phyloP scores from a whole-genome alignment of 64 coral and sea anemone genomes.

The Montipora capricornis region DNA sequence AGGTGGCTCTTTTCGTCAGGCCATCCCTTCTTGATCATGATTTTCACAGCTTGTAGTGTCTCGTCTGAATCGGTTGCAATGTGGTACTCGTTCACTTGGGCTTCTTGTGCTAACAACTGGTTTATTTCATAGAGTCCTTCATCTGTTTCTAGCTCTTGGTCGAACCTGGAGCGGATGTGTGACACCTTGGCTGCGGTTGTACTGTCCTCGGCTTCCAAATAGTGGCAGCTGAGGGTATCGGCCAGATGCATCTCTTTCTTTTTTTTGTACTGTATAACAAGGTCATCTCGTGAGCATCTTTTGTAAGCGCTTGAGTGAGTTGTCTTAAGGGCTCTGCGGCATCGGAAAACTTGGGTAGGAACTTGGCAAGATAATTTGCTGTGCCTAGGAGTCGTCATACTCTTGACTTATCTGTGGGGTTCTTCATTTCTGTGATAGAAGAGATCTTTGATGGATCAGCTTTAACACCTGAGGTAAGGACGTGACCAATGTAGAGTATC shows the following conservation, averaged over 20 bases:
- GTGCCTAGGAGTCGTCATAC: neutral
- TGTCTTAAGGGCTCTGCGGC: neutral
- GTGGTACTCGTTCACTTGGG: neutral
- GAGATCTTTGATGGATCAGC: neutral
- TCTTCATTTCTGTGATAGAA: neutral
- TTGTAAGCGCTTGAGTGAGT: neutral
- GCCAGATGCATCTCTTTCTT: neutral
- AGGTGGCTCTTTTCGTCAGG: neutral
- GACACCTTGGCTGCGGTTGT: neutral
- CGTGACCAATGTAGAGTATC: neutral
- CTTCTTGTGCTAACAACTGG: neutral
- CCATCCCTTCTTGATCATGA: neutral
- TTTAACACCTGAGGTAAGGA: neutral
- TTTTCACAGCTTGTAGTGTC: neutral
- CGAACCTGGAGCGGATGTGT: neutral
- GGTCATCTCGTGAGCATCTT: neutral
- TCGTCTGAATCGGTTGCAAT: neutral
- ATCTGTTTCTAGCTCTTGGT: neutral
- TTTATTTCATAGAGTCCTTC: neutral
- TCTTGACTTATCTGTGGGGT: neutral
- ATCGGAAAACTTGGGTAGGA: slow-evolving; percentile 4
- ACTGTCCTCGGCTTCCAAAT: neutral
- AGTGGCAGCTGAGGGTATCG: neutral
- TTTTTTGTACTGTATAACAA: neutral
- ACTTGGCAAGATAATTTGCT: neutral